Percentiles rank a stretch among this genome's conserved stretches.
phyloP scores from a whole-genome alignment of 2,113 vertebrate genomes.

The Tretioscincus oriximinensis region DNA sequence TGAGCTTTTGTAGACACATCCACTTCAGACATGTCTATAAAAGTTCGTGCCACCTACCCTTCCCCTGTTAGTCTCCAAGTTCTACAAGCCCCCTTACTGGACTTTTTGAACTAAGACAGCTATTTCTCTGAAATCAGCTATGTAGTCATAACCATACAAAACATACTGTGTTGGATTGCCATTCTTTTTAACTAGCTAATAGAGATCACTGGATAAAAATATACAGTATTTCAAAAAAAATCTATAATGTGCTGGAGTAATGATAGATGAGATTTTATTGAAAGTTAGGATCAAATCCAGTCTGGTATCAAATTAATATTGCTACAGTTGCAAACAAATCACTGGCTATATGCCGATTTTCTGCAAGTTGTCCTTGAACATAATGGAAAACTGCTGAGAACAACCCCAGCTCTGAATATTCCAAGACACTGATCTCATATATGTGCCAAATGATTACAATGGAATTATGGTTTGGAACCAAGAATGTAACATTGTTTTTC shows the following conservation, averaged over 20 bases:
- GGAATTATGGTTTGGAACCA: slow-evolving; percentile 30
- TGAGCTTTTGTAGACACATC: no score
- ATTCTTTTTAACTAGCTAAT: not conserved
- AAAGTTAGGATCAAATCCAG: slow-evolving; percentile 40
- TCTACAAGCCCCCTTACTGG: no score
- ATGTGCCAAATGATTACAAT: slow-evolving; percentile 37
- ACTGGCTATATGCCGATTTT: slow-evolving; percentile 39
- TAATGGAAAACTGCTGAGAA: slow-evolving; percentile 53
- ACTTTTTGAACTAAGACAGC: no score
- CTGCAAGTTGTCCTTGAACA: slow-evolving; percentile 58
- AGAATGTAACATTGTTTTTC: not conserved
- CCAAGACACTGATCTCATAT: slow-evolving; percentile 41
- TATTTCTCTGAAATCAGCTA: no score
- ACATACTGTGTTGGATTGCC: not conserved
- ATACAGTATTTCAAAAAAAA: slow-evolving; percentile 27
- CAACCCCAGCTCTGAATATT: slow-evolving; percentile 52
- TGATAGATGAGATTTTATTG: slow-evolving; percentile 38
- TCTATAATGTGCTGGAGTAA: slow-evolving; percentile 22
- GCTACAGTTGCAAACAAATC: slow-evolving; percentile 56
- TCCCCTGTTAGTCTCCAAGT: no score
- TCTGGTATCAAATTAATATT: slow-evolving; percentile 30
- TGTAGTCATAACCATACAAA: not conserved
- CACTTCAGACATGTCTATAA: no score
- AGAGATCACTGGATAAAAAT: not conserved
- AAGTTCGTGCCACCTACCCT: no score